Evolutionary conservation across 2,888 invertebrate species (phyloP).

Genomic region (Odontocerum albicorne): DNA sequence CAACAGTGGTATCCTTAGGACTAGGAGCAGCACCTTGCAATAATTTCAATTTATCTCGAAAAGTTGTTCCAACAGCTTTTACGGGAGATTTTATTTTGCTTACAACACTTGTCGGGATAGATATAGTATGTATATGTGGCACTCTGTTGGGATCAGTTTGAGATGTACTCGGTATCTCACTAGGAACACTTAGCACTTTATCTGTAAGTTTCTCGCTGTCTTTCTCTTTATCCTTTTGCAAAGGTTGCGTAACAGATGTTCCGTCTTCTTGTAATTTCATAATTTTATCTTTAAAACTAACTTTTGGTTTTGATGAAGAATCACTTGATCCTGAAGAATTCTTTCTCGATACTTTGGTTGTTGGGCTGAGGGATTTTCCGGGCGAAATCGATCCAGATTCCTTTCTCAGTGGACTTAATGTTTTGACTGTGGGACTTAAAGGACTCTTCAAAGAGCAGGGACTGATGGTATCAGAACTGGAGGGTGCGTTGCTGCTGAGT

Average conservation of each 20-base stretch:
- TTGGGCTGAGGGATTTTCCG: constrained; percentile 54
- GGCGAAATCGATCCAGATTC: constrained; percentile 55
- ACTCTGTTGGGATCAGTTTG: constrained; percentile 37
- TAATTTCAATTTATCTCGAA: constrained; percentile 55
- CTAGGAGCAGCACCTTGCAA: constrained; percentile 44
- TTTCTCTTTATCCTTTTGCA: constrained; percentile 45
- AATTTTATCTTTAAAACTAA: constrained; percentile 64
- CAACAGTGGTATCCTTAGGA: constrained; percentile 43
- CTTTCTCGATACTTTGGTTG: constrained; percentile 52
- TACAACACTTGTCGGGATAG: constrained; percentile 56
- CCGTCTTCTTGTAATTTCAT: constrained; percentile 60
- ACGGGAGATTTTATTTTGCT: constrained; percentile 58
- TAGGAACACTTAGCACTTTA: constrained; percentile 30
- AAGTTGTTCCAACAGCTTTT: constrained; percentile 52
- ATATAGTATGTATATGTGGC: constrained; percentile 50
- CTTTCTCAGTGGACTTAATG: constrained; percentile 54
- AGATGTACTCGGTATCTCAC: constrained; percentile 47
- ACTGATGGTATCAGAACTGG: constrained; percentile 56
- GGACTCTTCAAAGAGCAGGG: constrained; percentile 57
- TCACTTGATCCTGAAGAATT: constrained; percentile 55
- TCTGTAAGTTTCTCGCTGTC: constrained; percentile 25
- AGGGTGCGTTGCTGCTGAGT: constrained; percentile 50
- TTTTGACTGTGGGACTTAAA: constrained; percentile 55
- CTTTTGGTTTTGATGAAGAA: constrained; percentile 56
- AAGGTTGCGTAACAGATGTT: constrained; percentile 52